Base-by-base conservation (phyloP, 1,140 invertebrate species). In the Drosophila lacteicornis region DNA sequence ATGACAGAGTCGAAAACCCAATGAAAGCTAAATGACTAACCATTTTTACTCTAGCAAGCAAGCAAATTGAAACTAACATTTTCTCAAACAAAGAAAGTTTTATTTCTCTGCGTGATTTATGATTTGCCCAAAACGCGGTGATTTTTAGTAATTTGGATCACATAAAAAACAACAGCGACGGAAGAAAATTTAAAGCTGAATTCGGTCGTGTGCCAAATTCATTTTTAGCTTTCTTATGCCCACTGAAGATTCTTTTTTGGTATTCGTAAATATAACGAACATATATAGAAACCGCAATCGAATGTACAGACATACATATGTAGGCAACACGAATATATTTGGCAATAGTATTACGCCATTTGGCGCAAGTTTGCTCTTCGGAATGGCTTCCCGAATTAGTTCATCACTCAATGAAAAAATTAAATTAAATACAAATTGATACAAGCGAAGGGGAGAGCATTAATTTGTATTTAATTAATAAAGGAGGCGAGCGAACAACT, bases 121-220 rank as follows among this genome's bases (percentile, higher is more conserved):
- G 67, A 55, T 55, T 38, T 36, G 30, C 1, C 38, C 17, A 36
- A 70, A 50, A 27, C 33, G 50, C 27, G 38, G 15, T 40, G 19
- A 40, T 56, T 43, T 60, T 49, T 43, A 43, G 67, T 50, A 70
- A 73, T 73, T 73, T 59, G 43, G 68, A 69, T 73, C 45, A 13
- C 27, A 59, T 51, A 36, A 70, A 70, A 38, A 51, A 2, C 1
- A 11, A 46, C 12, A 3, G 45, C 25, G 30, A 47, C 22, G 30
- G 38, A 70, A 33, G 63, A 33, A 47, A 69, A 78, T 60, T 70
- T 50, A 38, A 60, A 43, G 30, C 30, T 30, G 15, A 71, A 59
- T 40, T 71, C 69, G 68, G 70, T 73, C 78, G 78, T 79, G 77
- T 75, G 78, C 78, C 77, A 80, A 79, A 80, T 80, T 80, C 69